These are phyloP conservation scores for Lordiphosa collinella DNA, from an alignment of 1,140 invertebrate species.

Conservation along the genomic window DNA sequence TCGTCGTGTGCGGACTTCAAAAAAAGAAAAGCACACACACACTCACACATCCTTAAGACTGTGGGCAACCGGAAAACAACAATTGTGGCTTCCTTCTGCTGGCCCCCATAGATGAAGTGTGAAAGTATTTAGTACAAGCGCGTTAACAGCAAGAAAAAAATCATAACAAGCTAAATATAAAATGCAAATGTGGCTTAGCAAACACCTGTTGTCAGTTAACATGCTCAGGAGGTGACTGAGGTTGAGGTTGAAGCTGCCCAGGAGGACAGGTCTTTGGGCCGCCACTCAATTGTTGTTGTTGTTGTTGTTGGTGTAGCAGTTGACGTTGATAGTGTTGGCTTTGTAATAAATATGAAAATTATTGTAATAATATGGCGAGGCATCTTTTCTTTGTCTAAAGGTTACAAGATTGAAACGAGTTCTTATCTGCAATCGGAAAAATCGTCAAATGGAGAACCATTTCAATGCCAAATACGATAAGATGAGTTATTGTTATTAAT, in stretches of 20 bases:
- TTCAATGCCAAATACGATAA: no score
- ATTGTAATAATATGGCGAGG: constrained; percentile 22
- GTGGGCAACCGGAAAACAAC: constrained; percentile 49
- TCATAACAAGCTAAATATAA: constrained; percentile 39
- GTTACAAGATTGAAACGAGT: constrained; percentile 6
- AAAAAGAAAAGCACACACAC: neutral
- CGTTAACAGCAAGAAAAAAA: constrained; percentile 49
- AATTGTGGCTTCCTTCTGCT: constrained; percentile 29
- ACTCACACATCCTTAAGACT: constrained; percentile 24
- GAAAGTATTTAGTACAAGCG: constrained; percentile 67
- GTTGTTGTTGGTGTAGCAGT: constrained; percentile 30
- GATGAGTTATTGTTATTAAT: no score
- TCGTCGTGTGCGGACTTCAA: constrained; percentile 43
- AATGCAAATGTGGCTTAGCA: constrained; percentile 61
- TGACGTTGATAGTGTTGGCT: constrained; percentile 16
- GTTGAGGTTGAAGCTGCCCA: constrained; percentile 13
- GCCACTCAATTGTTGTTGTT: constrained; percentile 18
- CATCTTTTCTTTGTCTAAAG: constrained; percentile 1
- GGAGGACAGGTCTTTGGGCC: constrained; percentile 19
- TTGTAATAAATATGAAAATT: constrained; percentile 44
- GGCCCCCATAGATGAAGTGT: constrained; percentile 34
- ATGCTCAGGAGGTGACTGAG: constrained; percentile 13
- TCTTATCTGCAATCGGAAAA: constrained; percentile 10
- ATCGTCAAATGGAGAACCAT: neutral
- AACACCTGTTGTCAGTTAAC: constrained; percentile 65